Evolutionary conservation across 1,140 invertebrate species (phyloP).

Genomic region (Agraylea sexmaculata): DNA sequence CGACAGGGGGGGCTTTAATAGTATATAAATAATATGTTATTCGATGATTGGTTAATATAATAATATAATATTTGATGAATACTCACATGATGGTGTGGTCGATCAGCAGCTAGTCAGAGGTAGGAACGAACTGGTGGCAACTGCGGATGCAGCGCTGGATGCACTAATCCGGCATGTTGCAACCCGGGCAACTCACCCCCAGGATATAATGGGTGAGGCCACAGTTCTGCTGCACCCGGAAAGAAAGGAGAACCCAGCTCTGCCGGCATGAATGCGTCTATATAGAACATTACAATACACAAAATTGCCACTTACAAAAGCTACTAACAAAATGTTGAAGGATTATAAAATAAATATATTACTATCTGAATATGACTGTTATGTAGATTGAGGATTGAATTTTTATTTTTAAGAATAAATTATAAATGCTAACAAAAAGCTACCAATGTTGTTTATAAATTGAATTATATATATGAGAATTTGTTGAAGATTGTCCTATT

Average conservation of each 20-base stretch:
- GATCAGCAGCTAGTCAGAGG: slow-evolving; percentile 92
- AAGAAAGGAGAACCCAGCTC: slow-evolving; percentile 91
- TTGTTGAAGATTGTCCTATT: too few relatives aligned
- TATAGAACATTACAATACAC: too few relatives aligned
- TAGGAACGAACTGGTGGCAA: slow-evolving; percentile 90
- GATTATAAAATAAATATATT: too few relatives aligned
- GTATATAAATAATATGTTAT: neutral
- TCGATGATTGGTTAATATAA: neutral
- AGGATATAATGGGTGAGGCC: slow-evolving; percentile 83
- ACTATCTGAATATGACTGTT: too few relatives aligned
- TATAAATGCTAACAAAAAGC: too few relatives aligned
- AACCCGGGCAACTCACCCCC: slow-evolving; percentile 71
- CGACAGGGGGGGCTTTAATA: slow-evolving; percentile 57
- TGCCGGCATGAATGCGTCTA: slow-evolving; percentile 33
- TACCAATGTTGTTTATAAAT: too few relatives aligned
- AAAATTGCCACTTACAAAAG: neutral
- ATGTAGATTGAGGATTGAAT: too few relatives aligned
- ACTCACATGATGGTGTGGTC: slow-evolving; percentile 45
- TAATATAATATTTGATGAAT: neutral
- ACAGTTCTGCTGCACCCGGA: slow-evolving; percentile 76
- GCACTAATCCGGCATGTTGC: slow-evolving; percentile 80
- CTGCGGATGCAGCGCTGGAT: slow-evolving; percentile 93
- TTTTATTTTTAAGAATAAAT: too few relatives aligned
- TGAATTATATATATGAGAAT: too few relatives aligned
- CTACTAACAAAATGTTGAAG: neutral